Percentiles rank a stretch among this genome's conserved stretches.
Conservation (phyloP, 2,888 invertebrate genomes). For the Dryocosmus kuriphilus region DNA sequence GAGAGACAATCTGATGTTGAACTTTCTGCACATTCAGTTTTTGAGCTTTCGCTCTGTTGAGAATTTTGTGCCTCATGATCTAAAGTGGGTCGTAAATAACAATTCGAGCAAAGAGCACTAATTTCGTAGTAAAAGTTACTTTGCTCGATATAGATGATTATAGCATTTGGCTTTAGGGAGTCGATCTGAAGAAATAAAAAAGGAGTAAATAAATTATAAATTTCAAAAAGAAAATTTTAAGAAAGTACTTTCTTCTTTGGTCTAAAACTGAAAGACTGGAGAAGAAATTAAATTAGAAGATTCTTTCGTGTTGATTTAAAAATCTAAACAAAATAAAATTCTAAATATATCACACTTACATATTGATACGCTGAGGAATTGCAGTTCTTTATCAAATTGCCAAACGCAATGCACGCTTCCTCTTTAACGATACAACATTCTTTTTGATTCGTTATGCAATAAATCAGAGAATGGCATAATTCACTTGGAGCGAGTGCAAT, state of each 20-base stretch:
- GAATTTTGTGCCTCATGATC: constrained; percentile 61
- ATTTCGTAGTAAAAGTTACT: constrained; percentile 71
- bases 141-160: constrained; percentile 69
- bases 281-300: background rate
- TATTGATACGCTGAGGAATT: constrained; percentile 66
- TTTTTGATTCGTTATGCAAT: constrained; percentile 72
- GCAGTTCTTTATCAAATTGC: constrained; percentile 76
- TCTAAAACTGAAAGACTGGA: background rate
- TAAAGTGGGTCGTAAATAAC: constrained; percentile 66
- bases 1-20: constrained; percentile 58
- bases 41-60: constrained; percentile 54
- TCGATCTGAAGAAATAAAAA: constrained; percentile 61
- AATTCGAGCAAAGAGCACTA: constrained; percentile 68
- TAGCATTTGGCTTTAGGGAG: constrained; percentile 65
- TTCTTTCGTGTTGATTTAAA: background rate
- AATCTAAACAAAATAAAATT: background rate
- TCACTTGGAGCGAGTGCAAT: constrained; percentile 68
- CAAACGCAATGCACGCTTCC: constrained; percentile 79
- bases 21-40: constrained; percentile 54
- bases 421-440: constrained; percentile 80
- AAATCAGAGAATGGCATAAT: constrained; percentile 67
- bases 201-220: background rate
- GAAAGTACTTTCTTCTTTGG: background rate
- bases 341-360: constrained; percentile 61
- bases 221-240: background rate